Evolutionary conservation across 2,888 invertebrate genomes (phyloP), one percentile per base, ranked within the genome.

Genomic region (Flabesymbios commensalis): DNA sequence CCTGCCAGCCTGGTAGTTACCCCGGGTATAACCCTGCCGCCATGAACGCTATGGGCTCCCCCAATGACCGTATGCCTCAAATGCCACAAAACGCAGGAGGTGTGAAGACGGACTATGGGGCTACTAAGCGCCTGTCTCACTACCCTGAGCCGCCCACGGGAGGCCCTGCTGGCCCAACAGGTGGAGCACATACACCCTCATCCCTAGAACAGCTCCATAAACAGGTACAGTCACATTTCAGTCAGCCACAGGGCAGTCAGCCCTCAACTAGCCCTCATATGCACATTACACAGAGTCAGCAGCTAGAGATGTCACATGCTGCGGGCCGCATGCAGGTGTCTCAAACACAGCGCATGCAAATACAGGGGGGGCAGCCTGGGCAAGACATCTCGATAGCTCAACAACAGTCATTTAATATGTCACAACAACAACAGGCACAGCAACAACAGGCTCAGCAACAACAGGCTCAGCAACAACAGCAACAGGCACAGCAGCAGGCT

Each of bases 181-280:
- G n/a, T 39, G 39, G 14, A 39, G 14, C 39, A 39, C 51, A 14
- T 10, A 5, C 41, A 19, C 26, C 53, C 5, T 57, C 57, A 26
- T 79, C 77, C 19, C 65, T 77, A 31, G 78, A 78, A 68, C 78
- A 77, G 67, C 69, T 76, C 56, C 79, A 79, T 71, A 74, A 78
- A 69, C 76, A 79, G 68, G 76, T 79, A 57, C 70, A 73, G 65
- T 72, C 74, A 55, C 92, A 93, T 83, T 91, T 93, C 86, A 90
- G 90, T 78, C 93, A 93, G 82, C 32, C 45, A 2, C 53, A 10
- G 33, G 17, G 14, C 24, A 10, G 29, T 10, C 22, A 17, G 19
- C 31, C 29, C 7, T 32, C 45, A n/a, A 26, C 29, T 14, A 17
- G 31, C n/a, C 19, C 32, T n/a, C 45, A 57, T 3, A 22, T 48